These are phyloP conservation scores for Nycteola revayana DNA, from an alignment of 2,888 invertebrate species.

Conservation along the genomic window DNA sequence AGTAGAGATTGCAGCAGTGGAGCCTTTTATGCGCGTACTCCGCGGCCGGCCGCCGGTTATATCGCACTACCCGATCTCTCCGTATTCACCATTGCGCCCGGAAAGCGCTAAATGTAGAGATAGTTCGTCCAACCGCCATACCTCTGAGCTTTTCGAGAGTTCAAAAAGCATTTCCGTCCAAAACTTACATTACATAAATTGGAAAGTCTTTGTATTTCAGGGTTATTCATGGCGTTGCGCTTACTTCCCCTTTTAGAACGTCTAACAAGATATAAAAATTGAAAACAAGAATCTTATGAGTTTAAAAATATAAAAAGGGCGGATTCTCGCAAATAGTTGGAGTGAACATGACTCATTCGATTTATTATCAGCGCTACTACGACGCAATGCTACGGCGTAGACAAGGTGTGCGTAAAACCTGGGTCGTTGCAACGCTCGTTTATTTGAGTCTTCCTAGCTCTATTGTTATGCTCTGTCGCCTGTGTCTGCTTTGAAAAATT, in stretches of 20 bases:
- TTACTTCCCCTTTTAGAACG: conserved; percentile 3
- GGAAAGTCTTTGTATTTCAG: conserved; percentile 59
- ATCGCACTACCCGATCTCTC: conserved; percentile 71
- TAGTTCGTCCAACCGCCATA: conserved; percentile 58
- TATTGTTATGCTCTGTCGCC: conserved; percentile 76
- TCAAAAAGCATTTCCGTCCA: conserved; percentile 52
- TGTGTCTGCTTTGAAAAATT: conserved; percentile 79
- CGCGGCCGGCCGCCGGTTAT: conserved; percentile 45
- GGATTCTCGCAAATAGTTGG: too few species aligned
- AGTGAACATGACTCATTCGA: too few species aligned
- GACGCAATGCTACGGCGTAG: conserved; percentile 30
- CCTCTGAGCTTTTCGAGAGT: conserved; percentile 65
- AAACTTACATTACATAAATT: conserved; percentile 77
- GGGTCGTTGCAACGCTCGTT: conserved; percentile 71
- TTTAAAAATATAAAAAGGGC: too few species aligned
- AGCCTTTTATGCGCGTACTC: conserved; percentile 42
- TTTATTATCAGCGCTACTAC: conserved; percentile 25
- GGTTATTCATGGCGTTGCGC: conserved; percentile 38
- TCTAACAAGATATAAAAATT: conserved; percentile 6
- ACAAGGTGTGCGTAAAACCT: conserved; percentile 55
- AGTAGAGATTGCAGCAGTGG: conserved; percentile 42
- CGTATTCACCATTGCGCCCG: conserved; percentile 67
- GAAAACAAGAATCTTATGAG: conserved; percentile 8
- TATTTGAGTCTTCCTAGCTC: conserved; percentile 77
- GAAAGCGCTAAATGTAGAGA: conserved; percentile 69